These are phyloP conservation scores for Zele albiditarsus DNA, from an alignment of 2,888 invertebrate genomes.

Conservation along the genomic window DNA sequence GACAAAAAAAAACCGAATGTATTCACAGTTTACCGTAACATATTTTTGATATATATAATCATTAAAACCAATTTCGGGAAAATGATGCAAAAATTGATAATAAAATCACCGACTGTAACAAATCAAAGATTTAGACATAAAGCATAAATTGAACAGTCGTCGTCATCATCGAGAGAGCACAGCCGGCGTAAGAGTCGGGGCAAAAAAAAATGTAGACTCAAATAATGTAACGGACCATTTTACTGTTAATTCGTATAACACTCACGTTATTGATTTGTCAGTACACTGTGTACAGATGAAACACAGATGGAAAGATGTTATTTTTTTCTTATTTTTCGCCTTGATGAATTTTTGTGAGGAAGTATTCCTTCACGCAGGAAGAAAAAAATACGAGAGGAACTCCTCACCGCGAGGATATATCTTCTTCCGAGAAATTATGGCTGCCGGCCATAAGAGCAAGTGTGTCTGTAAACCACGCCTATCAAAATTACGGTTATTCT, in stretches of 20 bases:
- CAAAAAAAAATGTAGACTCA: neutral
- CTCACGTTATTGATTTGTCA: neutral
- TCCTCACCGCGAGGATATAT: constrained; percentile 55
- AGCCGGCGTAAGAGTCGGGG: constrained; percentile 51
- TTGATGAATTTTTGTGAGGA: constrained; percentile 19
- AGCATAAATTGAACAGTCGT: neutral
- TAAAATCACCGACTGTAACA: constrained; percentile 4
- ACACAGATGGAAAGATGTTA: neutral
- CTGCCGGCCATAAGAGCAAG: constrained; percentile 58
- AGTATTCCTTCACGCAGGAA: constrained; percentile 25
- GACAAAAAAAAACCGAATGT: neutral
- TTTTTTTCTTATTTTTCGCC: neutral
- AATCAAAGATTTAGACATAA: neutral
- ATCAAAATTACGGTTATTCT: constrained; percentile 57
- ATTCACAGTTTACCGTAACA: neutral
- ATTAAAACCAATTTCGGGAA: neutral
- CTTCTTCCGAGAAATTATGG: constrained; percentile 63
- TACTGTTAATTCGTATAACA: neutral
- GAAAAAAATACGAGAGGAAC: constrained; percentile 48
- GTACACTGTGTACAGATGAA: neutral
- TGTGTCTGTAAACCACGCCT: constrained; percentile 66
- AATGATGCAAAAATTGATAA: neutral
- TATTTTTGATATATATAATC: neutral
- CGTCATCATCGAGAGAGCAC: constrained; percentile 17
- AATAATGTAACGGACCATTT: constrained; percentile 2